These are phyloP conservation scores for Alentia gelatinosa DNA, from an alignment of 2,888 invertebrate genomes.

Conservation along the genomic window DNA sequence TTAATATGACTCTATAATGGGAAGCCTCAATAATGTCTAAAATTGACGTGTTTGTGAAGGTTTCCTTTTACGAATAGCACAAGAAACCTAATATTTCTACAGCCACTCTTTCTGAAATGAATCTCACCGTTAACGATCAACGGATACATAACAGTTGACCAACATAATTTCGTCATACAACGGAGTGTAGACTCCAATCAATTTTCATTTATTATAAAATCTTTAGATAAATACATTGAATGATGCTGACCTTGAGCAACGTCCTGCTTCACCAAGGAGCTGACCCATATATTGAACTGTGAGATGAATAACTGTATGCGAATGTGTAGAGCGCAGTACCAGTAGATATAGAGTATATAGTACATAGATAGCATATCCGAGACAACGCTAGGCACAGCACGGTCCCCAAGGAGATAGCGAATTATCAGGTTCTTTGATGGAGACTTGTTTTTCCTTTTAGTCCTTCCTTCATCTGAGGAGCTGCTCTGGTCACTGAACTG, in stretches of 20 bases:
- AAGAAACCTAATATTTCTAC: too few relatives aligned
- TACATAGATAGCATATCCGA: neutral
- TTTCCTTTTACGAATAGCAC: too few relatives aligned
- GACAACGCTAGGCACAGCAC: neutral
- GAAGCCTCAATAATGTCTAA: too few relatives aligned
- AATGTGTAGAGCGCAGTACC: slow-evolving; percentile 31
- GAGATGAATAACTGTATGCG: slow-evolving; percentile 17
- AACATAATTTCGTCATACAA: too few relatives aligned
- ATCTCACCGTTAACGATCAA: too few relatives aligned
- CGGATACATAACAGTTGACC: too few relatives aligned
- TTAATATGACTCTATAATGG: too few relatives aligned
- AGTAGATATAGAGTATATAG: slow-evolving; percentile 38
- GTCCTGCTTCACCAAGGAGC: neutral
- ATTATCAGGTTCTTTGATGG: neutral
- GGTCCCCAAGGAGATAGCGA: neutral
- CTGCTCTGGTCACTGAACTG: neutral
- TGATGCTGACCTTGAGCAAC: neutral
- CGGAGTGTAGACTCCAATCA: too few relatives aligned
- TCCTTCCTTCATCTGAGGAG: neutral
- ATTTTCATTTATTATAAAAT: too few relatives aligned
- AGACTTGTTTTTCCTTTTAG: neutral
- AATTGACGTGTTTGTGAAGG: too few relatives aligned
- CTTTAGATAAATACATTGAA: neutral
- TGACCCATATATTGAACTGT: slow-evolving; percentile 22
- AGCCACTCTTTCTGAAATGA: too few relatives aligned